Base-by-base conservation (phyloP, 2,797 vertebrate genomes). In the Parauchenoglanis punctatus region DNA sequence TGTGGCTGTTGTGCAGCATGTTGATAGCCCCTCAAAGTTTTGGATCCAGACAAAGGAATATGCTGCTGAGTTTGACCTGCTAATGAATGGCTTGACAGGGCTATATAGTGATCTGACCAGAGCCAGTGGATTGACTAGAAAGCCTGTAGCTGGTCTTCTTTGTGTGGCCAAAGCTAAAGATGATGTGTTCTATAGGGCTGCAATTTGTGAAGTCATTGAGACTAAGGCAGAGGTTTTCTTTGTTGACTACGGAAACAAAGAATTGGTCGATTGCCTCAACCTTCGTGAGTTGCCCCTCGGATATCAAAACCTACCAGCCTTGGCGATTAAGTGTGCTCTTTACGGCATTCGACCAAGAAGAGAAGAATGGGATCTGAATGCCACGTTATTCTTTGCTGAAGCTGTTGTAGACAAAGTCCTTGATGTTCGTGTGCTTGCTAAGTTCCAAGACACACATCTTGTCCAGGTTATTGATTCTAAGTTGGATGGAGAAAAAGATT, bases 161-260 rank as follows among this genome's bases (percentile, higher is more conserved):
- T 99, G 97, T 94, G 97, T 95, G 89, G 97, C 94, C 40, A 96
- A 94, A 87, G 94, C 96, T 90, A 94, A 93, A 1, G 96, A 98
- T 83, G 94, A 94, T 12, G 92, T 92, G 18, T 98, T 97, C 88
- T 97, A 96, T 86, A 96, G 98, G 91, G 97, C 96, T 0, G 49
- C 93, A 58, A 93, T 99, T 87, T 87, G 83, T 87, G 92, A 95
- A 84, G 94, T 96, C 35, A 89, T 88, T 7, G 89, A 95, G 0
- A 90, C 92, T 0, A 91, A 95, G 58, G 86, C 93, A 4, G 94
- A 93, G 52, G 93, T 98, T 40, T 95, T 96, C 86, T 94, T 98
- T 88, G 90, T 98, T 23, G 98, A 99, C 91, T 95, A 94, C 85
- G 98, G 98, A 89, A 96, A 94, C 78, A 94, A 89, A 0, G 96